These are phyloP conservation scores for Pavo muticus DNA, from an alignment of 2,113 vertebrate genomes.

Conservation along the genomic window DNA sequence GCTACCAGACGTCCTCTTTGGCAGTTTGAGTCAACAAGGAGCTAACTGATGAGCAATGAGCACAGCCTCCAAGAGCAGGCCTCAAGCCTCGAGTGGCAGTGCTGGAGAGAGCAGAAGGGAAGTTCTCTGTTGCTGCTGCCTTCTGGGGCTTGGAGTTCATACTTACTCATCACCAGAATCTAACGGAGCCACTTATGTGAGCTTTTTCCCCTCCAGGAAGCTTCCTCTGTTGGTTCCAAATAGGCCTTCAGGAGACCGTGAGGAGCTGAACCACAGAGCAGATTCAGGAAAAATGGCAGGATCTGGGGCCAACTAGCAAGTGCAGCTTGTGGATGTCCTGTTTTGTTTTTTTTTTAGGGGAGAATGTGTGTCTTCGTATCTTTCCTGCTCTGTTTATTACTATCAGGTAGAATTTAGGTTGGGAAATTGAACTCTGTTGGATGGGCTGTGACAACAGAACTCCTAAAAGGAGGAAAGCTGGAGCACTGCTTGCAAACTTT, in stretches of 20 bases:
- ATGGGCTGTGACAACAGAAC: not conserved
- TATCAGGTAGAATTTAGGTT: not conserved
- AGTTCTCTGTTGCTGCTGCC: not conserved
- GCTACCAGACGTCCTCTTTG: slow-evolving; percentile 31
- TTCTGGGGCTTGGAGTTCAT: not conserved
- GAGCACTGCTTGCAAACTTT: not conserved
- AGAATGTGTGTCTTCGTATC: not conserved
- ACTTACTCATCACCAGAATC: not conserved
- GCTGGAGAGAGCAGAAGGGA: not conserved
- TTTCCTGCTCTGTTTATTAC: not conserved
- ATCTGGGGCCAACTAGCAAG: not conserved
- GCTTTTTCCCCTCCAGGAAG: not conserved
- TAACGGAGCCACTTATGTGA: not conserved
- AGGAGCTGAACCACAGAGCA: not conserved
- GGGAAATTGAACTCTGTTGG: not conserved
- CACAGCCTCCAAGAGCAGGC: not conserved
- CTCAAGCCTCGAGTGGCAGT: not conserved
- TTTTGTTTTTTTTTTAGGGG: not conserved
- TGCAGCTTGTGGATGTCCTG: not conserved
- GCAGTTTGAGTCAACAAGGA: not conserved
- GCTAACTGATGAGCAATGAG: slow-evolving; percentile 22
- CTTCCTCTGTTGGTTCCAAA: not conserved
- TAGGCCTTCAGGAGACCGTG: not conserved
- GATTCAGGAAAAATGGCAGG: not conserved
- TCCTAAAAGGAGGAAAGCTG: not conserved